phyloP scores from a whole-genome alignment of 2,888 invertebrate species.

The Polyommatus icarus region DNA sequence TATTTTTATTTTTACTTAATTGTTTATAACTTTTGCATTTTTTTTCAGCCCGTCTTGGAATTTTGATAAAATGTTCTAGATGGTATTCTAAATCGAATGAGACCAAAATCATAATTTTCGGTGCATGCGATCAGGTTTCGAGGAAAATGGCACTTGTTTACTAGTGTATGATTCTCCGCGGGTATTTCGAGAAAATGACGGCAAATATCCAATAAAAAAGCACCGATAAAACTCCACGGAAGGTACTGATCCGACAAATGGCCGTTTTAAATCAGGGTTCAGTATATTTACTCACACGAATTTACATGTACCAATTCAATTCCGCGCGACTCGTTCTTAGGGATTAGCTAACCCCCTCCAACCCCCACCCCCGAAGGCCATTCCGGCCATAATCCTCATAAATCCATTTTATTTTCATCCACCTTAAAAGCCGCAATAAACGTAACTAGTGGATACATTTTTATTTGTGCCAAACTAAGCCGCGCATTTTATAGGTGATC shows the following conservation, averaged over 20 bases:
- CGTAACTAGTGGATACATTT: constrained; percentile 60
- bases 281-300: constrained; percentile 74
- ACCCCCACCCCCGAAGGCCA: constrained; percentile 53
- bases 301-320: constrained; percentile 79
- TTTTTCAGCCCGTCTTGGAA: no score
- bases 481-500: constrained; percentile 7
- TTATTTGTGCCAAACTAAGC: constrained; percentile 33
- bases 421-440: constrained; percentile 78
- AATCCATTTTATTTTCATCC: constrained; percentile 80
- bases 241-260: constrained; percentile 59
- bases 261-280: constrained; percentile 68
- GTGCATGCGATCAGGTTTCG: no score
- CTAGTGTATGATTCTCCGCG: background rate
- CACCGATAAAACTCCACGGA: constrained; percentile 37
- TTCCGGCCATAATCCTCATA: constrained; percentile 72
- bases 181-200: constrained; percentile 2
- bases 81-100: no score
- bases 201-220: constrained; percentile 34
- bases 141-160: no score
- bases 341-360: constrained; percentile 66
- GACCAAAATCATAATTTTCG: no score
- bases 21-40: no score
- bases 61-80: no score
- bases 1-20: no score
- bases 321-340: constrained; percentile 66